A percentile compares a stretch with the other conserved stretches of the same genome.
These are phyloP conservation scores for Typhlichthys eigenmanni DNA, from an alignment of 2,797 vertebrate species.

Conservation along the genomic window DNA sequence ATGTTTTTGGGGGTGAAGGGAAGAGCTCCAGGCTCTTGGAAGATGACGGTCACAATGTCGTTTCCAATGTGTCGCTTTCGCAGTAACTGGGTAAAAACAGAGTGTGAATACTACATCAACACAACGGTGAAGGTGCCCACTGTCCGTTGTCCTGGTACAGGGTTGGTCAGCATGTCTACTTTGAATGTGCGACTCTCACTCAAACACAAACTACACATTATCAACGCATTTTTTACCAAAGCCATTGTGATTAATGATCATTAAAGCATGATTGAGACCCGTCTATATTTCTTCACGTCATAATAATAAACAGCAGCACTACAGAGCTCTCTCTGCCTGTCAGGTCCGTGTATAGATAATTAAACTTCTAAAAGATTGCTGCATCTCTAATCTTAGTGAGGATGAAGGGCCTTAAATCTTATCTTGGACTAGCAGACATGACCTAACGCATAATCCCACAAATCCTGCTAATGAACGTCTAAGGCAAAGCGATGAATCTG, in stretches of 20 bases:
- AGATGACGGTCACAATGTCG: constrained; percentile 88
- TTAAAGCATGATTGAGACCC: background rate
- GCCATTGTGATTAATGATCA: background rate
- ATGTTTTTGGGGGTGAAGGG: constrained; percentile 87
- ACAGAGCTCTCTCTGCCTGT: background rate
- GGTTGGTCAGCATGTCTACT: background rate
- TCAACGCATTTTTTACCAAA: background rate
- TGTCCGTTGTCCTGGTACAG: background rate
- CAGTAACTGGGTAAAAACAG: constrained; percentile 70
- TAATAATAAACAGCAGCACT: background rate
- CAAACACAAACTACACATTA: background rate
- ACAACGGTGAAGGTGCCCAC: background rate
- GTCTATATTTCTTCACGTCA: background rate
- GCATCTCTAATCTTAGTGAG: constrained; percentile 1
- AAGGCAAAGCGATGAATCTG: constrained; percentile 4
- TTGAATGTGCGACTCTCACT: background rate
- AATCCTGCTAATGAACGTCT: constrained; percentile 15
- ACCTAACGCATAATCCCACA: constrained; percentile 1
- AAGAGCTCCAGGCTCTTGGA: constrained; percentile 87
- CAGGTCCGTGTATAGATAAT: background rate
- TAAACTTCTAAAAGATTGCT: constrained; percentile 6
- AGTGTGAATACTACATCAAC: background rate
- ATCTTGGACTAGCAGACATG: constrained; percentile 14
- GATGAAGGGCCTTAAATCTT: constrained; percentile 7
- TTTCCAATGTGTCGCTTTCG: constrained; percentile 88